Evolutionary conservation across 1,140 invertebrate genomes (phyloP), one percentile per base, ranked within the genome.

Genomic region (Solenopsis fugax): DNA sequence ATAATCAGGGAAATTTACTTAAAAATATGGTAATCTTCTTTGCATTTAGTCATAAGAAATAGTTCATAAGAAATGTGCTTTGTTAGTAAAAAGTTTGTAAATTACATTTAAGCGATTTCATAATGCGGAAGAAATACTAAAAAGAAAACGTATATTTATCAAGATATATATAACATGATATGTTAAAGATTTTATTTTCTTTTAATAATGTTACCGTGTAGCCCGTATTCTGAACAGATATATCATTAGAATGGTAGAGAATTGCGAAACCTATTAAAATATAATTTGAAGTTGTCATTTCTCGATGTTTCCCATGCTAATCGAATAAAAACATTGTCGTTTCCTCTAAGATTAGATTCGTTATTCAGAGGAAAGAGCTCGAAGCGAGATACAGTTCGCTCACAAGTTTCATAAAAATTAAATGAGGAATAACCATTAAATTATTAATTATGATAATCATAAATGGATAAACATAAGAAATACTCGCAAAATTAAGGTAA

Each of bases 241-340:
- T 24, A 29, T 77, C 73, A 45, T n/a, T 58, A 21, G 41, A 69
- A 50, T 34, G 16, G 41, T 12, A 12, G 52, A 48, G 41, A 34
- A 73, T 58, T 58, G 76, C 13, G 69, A 60, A 45, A 75, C 18
- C 54, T 73, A 58, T 84, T 60, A 60, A 48, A 60, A 54, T 73
- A 48, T 84, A 84, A 84, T 84, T 84, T 50, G 45, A 75, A 73
- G 37, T 84, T 73, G 80, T 84, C 69, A 84, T 60, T 75, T 60
- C 80, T 34, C 54, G 24, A 13, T 24, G 54, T 72, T 82, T 60
- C 52, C 13, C 69, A 13, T 73, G 69, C n/a, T 84, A 84, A 84
- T 84, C 69, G 80, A 84, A 84, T 84, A 73, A 84, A 84, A 84
- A 84, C 69, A 84, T 73, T 34, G 56, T 12, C 80, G 18, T 84